Evolutionary conservation across 2,797 vertebrate species (phyloP), one percentile per base, ranked within the genome.

Genomic region (Acanthiza pusilla): DNA sequence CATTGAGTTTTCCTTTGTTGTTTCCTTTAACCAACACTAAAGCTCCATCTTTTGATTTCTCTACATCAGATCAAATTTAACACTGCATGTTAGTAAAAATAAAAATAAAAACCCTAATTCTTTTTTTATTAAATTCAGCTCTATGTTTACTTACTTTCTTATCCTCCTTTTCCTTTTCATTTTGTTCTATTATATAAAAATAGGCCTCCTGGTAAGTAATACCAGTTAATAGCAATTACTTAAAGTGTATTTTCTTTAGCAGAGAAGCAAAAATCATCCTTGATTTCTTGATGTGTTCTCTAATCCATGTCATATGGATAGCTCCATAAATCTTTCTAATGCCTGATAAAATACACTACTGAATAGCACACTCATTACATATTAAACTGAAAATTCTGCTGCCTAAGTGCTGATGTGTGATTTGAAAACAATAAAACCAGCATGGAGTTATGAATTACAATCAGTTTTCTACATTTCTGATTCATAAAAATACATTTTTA

Each of bases 391-490:
- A 68, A 70, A 88, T 75, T 92, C 79, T 88, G 58, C 81, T 91
- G 62, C 85, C 81, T 66, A 48, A 93, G 70, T 66, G 78, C 55
- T 58, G 66, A 27, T 78, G 72, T 74, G 63, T 93, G 75, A 55
- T 93, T 92, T 95, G 70, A 62, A 88, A 93, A 84, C 79, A 78
- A 83, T 93, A 91, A 95, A 96, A 68, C 54, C 87, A 91, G 87
- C 47, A 48, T 42, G 38, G 62, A 93, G 68, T 87, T 92, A 72
- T 83, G 87, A 94, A 93, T 94, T 95, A 48, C 51, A 87, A 89
- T 86, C 79, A 85, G 80, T 43, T 79, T 93, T 57, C 78, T 77
- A 19, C 54, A 72, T 78, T 96, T 93, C 78, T 94, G 75, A 91
- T 92, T 94, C 68, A 71, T 80, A 93, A 91, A 91, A 90, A 85